Evolutionary conservation across 2,888 invertebrate genomes (phyloP).

Genomic region (Eulithis testata): DNA sequence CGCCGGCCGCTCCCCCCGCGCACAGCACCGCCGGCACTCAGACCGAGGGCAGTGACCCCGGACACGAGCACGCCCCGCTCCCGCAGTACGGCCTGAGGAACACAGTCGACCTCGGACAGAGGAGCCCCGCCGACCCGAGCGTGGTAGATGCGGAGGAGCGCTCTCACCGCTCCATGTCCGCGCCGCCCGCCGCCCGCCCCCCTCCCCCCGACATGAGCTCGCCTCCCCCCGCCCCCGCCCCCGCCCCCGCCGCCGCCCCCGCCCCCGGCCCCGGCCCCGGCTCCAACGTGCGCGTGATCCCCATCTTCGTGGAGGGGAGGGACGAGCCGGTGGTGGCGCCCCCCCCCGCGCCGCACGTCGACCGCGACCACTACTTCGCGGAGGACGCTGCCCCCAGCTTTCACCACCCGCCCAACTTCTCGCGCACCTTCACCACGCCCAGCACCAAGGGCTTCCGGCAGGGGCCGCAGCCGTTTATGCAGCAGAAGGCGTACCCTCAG

Average conservation of each 20-base stretch:
- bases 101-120: conserved; percentile 91
- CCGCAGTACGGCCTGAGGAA: conserved; percentile 90
- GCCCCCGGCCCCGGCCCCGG: conserved; percentile 54
- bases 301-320: conserved; percentile 94
- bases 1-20: conserved; percentile 46
- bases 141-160: conserved; percentile 84
- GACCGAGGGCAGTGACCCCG: conserved; percentile 61
- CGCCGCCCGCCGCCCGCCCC: conserved; percentile 86
- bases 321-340: conserved; percentile 88
- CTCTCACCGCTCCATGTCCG: conserved; percentile 90
- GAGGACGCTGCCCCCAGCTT: conserved; percentile 67
- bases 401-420: conserved; percentile 77
- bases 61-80: conserved; percentile 55
- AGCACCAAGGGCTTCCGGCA: conserved; percentile 70
- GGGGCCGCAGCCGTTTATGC: conserved; percentile 79
- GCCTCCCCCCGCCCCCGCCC: conserved; percentile 49
- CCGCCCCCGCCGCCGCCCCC: conserved; percentile 56
- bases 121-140: conserved; percentile 81
- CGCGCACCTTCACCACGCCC: conserved; percentile 73
- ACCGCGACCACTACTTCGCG: conserved; percentile 76
- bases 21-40: conserved; percentile 69
- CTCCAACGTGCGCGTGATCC: conserved; percentile 91
- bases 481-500: conserved; percentile 78
- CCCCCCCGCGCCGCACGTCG: conserved; percentile 86
- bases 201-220: conserved; percentile 65